A percentile compares a stretch with the other conserved stretches of the same genome.
phyloP scores from a whole-genome alignment of 1,140 invertebrate species.

The Drosophila jambulina region DNA sequence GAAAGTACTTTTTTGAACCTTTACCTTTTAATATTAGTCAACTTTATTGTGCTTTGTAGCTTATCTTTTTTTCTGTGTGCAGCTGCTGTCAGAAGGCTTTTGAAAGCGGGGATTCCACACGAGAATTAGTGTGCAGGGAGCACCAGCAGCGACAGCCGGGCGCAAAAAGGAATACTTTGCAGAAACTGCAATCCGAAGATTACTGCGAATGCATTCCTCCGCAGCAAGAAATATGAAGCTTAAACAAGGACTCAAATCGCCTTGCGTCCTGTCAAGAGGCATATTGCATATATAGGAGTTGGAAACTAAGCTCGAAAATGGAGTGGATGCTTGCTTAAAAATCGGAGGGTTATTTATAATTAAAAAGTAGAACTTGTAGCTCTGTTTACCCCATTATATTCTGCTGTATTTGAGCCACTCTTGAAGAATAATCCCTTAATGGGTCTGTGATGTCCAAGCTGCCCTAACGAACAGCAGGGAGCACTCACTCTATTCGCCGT shows the following conservation, averaged over 20 bases:
- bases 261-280: constrained; percentile 15
- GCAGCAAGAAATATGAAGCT: constrained; percentile 26
- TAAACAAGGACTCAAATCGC: constrained; percentile 25
- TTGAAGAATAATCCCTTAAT: background rate
- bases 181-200: constrained; percentile 51
- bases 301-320: constrained; percentile 1
- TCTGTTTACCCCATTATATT: background rate
- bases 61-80: constrained; percentile 7
- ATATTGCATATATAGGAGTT: constrained; percentile 7
- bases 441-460: background rate
- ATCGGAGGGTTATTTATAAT: background rate
- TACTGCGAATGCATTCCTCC: constrained; percentile 46
- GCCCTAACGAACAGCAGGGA: background rate
- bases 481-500: background rate
- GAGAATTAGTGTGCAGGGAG: constrained; percentile 60
- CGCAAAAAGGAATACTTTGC: constrained; percentile 43
- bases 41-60: background rate
- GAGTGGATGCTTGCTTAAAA: background rate
- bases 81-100: constrained; percentile 42
- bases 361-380: background rate
- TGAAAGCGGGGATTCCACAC: constrained; percentile 44
- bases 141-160: constrained; percentile 20
- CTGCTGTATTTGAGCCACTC: constrained; percentile 1
- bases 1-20: background rate
- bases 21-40: background rate